Evolutionary conservation across 2,888 invertebrate genomes (phyloP).

Genomic region (Clunio marinus): DNA sequence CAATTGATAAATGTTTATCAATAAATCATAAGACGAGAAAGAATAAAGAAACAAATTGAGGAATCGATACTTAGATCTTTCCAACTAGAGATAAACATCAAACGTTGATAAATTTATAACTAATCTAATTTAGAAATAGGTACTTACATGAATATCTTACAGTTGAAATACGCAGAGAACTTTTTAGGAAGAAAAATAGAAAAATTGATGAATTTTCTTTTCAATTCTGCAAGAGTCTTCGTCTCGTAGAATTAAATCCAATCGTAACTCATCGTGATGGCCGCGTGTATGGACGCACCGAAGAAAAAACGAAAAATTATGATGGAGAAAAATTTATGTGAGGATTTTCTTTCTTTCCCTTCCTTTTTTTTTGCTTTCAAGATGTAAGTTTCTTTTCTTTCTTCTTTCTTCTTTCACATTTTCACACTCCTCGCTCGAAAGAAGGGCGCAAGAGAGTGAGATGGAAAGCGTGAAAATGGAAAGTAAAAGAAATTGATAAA

Average conservation of each 20-base stretch:
- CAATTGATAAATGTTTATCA: constrained; percentile 34
- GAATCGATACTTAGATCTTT: too few relatives aligned
- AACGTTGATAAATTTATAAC: too few relatives aligned
- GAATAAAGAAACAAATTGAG: neutral
- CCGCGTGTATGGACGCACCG: constrained; percentile 3
- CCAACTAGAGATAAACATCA: too few relatives aligned
- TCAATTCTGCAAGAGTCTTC: neutral
- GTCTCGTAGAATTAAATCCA: constrained; percentile 16
- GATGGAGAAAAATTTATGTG: neutral
- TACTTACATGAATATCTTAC: too few relatives aligned
- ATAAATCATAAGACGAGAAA: constrained; percentile 24
- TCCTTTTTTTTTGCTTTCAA: neutral
- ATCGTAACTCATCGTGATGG: constrained; percentile 29
- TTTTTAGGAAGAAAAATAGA: too few relatives aligned
- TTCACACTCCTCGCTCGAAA: too few relatives aligned
- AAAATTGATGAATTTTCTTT: too few relatives aligned
- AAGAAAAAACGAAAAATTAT: neutral
- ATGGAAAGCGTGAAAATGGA: neutral
- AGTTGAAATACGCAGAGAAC: too few relatives aligned
- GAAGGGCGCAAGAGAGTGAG: neutral
- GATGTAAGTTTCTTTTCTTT: constrained; percentile 19
- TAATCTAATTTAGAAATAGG: too few relatives aligned
- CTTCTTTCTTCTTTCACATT: constrained; percentile 21
- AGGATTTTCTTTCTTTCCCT: constrained; percentile 8
- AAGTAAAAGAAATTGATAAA: constrained; percentile 20